phyloP scores from a whole-genome alignment of 1,140 invertebrate genomes.

The Halotydeus destructor region DNA sequence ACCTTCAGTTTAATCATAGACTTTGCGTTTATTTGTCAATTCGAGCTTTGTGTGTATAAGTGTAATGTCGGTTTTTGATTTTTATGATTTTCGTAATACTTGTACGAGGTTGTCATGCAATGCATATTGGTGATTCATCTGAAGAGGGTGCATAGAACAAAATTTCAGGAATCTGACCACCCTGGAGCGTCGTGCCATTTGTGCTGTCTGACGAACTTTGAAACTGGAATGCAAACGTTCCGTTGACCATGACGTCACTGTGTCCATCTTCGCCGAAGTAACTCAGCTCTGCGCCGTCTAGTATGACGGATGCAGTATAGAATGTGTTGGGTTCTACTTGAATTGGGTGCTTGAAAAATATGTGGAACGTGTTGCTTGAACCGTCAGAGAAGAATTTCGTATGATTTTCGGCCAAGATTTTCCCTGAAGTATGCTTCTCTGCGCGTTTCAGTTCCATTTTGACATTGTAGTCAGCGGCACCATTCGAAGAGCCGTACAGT shows the following conservation, averaged over 20 bases:
- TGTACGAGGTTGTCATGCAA: no score
- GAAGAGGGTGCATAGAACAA: constrained; percentile 66
- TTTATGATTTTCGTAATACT: no score
- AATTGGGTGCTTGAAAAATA: constrained; percentile 77
- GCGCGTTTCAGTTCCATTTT: constrained; percentile 70
- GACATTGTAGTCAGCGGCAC: constrained; percentile 69
- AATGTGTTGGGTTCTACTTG: constrained; percentile 60
- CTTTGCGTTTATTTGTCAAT: no score
- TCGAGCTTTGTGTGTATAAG: no score
- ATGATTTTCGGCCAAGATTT: constrained; percentile 63
- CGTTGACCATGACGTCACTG: constrained; percentile 58
- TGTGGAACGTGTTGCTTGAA: constrained; percentile 76
- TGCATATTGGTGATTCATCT: no score
- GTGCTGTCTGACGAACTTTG: constrained; percentile 82
- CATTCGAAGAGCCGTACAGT: constrained; percentile 71
- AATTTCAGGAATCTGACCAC: constrained; percentile 77
- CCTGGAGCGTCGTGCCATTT: constrained; percentile 79
- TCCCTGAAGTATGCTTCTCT: no score
- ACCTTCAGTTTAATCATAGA: no score
- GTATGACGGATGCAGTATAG: constrained; percentile 67
- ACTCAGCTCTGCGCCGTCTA: constrained; percentile 72
- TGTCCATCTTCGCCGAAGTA: constrained; percentile 88
- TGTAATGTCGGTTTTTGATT: no score
- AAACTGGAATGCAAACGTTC: constrained; percentile 75
- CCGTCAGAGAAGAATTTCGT: constrained; percentile 83